Evolutionary conservation across 2,797 vertebrate species (phyloP).

Genomic region (Sus cebifrons): DNA sequence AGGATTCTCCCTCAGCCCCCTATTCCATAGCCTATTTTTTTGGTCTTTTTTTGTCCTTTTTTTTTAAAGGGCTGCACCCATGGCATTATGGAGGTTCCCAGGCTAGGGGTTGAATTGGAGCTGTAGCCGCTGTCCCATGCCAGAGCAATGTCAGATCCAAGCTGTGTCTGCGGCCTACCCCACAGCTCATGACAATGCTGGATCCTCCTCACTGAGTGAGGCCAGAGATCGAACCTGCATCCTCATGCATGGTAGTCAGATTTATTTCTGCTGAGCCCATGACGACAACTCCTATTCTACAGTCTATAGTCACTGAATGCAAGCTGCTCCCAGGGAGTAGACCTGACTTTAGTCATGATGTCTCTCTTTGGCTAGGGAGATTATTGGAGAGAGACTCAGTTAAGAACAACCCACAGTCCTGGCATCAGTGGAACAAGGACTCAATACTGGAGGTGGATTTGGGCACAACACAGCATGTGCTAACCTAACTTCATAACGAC

Average conservation of each 20-base stretch:
- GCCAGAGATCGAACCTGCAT: too few relatives aligned
- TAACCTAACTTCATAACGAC: not conserved
- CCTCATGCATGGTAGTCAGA: too few relatives aligned
- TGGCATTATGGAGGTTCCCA: too few relatives aligned
- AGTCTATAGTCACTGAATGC: not conserved
- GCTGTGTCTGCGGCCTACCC: too few relatives aligned
- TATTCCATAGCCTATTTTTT: not conserved
- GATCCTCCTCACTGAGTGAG: too few relatives aligned
- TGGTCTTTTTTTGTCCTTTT: too few relatives aligned
- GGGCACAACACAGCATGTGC: not conserved
- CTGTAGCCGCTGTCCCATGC: too few relatives aligned
- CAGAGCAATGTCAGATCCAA: too few relatives aligned
- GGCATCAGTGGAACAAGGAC: not conserved
- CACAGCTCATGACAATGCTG: too few relatives aligned
- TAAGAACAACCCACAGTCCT: not conserved
- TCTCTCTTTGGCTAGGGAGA: not conserved
- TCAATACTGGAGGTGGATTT: not conserved
- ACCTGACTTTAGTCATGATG: constrained; percentile 10
- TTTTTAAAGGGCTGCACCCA: too few relatives aligned
- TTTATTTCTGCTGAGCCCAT: too few relatives aligned
- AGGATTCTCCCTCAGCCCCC: not conserved
- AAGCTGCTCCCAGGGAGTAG: not conserved
- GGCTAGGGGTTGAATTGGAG: too few relatives aligned
- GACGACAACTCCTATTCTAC: not conserved
- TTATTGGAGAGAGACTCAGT: constrained; percentile 20